Conservation (phyloP, 2,797 vertebrate genomes). For the Thripadectes ignobilis region DNA sequence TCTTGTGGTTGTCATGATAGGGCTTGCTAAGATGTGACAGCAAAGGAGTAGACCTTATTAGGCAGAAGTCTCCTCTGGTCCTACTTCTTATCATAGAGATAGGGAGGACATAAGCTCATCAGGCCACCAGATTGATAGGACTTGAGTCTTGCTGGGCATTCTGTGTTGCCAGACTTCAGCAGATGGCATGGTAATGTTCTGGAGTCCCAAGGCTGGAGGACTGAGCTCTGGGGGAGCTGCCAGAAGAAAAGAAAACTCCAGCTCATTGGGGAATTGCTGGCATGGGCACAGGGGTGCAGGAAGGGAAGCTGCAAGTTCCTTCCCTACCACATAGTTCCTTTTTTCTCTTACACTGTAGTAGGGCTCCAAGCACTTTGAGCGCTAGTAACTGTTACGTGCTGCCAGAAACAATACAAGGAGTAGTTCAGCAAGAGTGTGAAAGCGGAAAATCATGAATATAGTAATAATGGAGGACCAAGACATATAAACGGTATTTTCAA, state of each 20-base stretch:
- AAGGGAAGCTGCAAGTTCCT: neutral
- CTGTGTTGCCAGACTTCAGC: neutral
- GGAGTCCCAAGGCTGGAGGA: neutral
- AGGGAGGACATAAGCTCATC: neutral
- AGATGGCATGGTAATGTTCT: neutral
- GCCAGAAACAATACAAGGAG: neutral
- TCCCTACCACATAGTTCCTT: neutral
- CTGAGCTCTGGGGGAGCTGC: neutral
- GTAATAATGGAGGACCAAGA: neutral
- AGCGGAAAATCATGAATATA: neutral
- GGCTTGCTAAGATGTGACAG: neutral
- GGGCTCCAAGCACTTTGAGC: neutral
- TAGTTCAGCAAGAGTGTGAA: neutral
- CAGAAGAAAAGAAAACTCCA: neutral
- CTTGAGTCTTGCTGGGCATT: neutral
- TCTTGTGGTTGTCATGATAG: accelerated
- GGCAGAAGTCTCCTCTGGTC: neutral
- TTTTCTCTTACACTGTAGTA: neutral
- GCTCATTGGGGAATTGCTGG: neutral
- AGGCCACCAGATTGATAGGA: neutral
- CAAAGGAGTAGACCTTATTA: neutral
- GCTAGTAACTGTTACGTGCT: neutral
- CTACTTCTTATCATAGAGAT: neutral
- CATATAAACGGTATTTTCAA: neutral
- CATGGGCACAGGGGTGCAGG: neutral